Percentiles rank a stretch among this genome's conserved stretches.
These are phyloP conservation scores for Actias luna DNA, from an alignment of 2,888 invertebrate species.

Conservation along the genomic window DNA sequence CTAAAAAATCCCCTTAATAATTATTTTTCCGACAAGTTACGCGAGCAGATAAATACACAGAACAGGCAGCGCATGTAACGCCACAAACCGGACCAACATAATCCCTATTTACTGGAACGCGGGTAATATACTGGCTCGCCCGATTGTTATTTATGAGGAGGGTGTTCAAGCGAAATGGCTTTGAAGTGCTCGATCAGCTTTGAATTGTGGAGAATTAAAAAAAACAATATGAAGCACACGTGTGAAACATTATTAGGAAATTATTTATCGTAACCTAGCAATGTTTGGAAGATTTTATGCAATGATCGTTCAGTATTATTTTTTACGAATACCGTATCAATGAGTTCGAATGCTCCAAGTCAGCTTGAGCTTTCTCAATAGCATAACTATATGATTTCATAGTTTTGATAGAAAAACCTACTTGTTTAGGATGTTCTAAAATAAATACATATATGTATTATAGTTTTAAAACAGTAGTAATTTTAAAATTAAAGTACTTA, in stretches of 20 bases:
- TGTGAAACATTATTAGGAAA: not conserved
- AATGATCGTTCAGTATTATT: no score
- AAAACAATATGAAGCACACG: not conserved
- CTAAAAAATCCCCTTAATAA: not conserved
- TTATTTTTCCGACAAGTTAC: slow-evolving; percentile 8
- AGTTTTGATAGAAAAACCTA: no score
- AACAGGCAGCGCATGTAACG: slow-evolving; percentile 15
- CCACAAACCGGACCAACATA: slow-evolving; percentile 24
- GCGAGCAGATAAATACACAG: not conserved
- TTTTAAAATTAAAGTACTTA: no score
- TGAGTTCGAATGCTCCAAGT: no score
- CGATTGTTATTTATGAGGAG: slow-evolving; percentile 26
- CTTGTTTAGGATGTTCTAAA: no score
- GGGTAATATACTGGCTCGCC: slow-evolving; percentile 27
- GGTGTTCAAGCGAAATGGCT: slow-evolving; percentile 18
- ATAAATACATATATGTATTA: no score
- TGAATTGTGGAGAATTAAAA: slow-evolving; percentile 13
- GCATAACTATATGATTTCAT: no score
- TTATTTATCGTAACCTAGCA: no score
- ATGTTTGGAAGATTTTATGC: no score
- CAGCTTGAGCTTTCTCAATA: no score
- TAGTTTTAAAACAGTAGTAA: no score
- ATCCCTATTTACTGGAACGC: slow-evolving; percentile 31
- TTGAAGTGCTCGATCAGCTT: slow-evolving; percentile 19
- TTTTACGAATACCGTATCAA: no score